These are phyloP conservation scores for Thamnophis elegans DNA, from an alignment of 2,797 vertebrate genomes.

Conservation along the genomic window DNA sequence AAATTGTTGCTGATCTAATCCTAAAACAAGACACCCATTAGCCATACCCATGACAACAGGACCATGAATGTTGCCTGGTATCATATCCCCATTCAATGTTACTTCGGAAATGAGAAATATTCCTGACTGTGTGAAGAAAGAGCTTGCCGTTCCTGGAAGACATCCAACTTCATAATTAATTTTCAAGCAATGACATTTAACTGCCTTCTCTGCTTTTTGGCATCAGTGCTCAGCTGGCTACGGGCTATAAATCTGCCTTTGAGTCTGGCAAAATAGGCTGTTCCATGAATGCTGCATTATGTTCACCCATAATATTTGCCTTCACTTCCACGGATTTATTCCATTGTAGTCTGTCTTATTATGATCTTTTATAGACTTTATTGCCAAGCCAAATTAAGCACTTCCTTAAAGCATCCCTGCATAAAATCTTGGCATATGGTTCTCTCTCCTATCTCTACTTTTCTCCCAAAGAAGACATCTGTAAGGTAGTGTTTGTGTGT, in stretches of 20 bases:
- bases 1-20: neutral
- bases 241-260: constrained; percentile 17
- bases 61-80: neutral
- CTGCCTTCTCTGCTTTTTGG: constrained; percentile 22
- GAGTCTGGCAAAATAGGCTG: neutral
- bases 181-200: constrained; percentile 14
- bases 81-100: constrained; percentile 5
- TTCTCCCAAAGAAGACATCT: neutral
- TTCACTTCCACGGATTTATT: constrained; percentile 7
- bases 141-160: constrained; percentile 21
- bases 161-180: neutral
- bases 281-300: neutral
- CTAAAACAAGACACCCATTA: neutral
- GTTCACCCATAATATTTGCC: neutral
- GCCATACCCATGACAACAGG: neutral
- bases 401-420: neutral
- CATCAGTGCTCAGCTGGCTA: neutral
- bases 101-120: neutral
- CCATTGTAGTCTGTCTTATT: constrained; percentile 25
- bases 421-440: constrained; percentile 2
- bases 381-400: neutral
- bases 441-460: neutral
- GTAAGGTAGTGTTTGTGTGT: neutral
- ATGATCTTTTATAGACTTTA: neutral
- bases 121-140: constrained; percentile 38